Conservation (phyloP, 2,888 invertebrate genomes). For the Meliscaeva auricollis region DNA sequence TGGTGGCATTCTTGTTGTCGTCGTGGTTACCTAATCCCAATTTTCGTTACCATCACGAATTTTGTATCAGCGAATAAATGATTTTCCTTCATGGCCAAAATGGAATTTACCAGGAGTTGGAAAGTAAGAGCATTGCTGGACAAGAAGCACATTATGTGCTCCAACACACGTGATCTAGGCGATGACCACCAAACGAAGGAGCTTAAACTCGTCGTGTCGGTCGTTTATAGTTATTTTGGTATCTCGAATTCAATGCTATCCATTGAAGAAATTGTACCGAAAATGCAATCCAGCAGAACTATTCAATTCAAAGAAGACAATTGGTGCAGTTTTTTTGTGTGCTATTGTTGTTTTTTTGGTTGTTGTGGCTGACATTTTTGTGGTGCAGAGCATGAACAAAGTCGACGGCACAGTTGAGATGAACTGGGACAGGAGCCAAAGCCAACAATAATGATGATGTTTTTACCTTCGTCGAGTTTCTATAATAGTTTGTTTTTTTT, state of each 20-base stretch:
- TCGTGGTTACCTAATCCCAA: slow-evolving; percentile 49
- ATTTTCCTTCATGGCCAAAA: slow-evolving; percentile 30
- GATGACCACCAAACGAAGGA: slow-evolving; percentile 48
- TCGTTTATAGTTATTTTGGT: slow-evolving; percentile 12
- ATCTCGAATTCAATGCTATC: neutral
- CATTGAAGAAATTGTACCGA: too few relatives aligned
- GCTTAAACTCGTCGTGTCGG: slow-evolving; percentile 2
- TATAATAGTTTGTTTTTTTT: neutral
- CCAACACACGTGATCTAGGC: slow-evolving; percentile 11
- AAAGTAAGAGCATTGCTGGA: slow-evolving; percentile 14
- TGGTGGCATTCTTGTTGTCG: neutral
- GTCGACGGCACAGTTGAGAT: neutral
- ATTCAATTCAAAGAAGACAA: slow-evolving; percentile 47
- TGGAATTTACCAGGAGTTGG: slow-evolving; percentile 44
- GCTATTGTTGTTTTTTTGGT: neutral
- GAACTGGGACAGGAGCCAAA: neutral
- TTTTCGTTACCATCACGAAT: slow-evolving; percentile 52
- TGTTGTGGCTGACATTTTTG: slow-evolving; percentile 58
- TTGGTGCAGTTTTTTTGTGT: slow-evolving; percentile 31
- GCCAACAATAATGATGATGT: slow-evolving; percentile 39
- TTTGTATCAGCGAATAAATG: slow-evolving; percentile 6
- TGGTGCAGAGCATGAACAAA: slow-evolving; percentile 56
- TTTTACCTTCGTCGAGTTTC: neutral
- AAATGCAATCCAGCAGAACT: slow-evolving; percentile 53
- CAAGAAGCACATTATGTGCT: neutral